Evolutionary conservation across 2,113 vertebrate species (phyloP), one percentile per base, ranked within the genome.

Genomic region (Vireo altiloquus): DNA sequence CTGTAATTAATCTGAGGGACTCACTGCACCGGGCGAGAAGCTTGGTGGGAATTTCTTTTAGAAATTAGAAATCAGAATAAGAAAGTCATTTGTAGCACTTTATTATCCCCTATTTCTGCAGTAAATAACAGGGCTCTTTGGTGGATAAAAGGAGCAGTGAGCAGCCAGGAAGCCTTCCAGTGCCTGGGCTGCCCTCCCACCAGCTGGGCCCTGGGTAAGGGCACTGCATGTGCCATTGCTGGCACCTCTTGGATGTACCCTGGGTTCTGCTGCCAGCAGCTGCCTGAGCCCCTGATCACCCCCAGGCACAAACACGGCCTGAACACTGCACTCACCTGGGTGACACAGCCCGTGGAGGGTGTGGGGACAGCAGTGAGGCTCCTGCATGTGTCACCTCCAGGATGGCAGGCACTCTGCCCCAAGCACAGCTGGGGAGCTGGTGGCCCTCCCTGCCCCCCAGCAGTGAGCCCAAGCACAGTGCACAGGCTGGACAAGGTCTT

Each of bases 21-120:
- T 82, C 9, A 0, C 6, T 75, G 33, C 30, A 53, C 12, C 0
- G 0, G 22, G 27, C 0, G 5, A 63, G 28, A 42, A n/a, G 63
- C 37, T 61, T 44, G 31, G 24, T 70, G 52, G 33, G 80, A 25
- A 59, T 72, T 49, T 42, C 1, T 8, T 13, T 44, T 18, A 9
- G 30, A 20, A 87, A 87, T 54, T 31, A 72, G 35, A 72, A 84
- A 33, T 23, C 19, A 20, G 44, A n/a, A 15, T 30, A 37, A 76
- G 35, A 17, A 63, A 82, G n/a, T n/a, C 9, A 21, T 54, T 75
- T 50, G 52, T 21, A 37, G 3, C 44, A 33, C 23, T 18, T 24
- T 17, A 4, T 78, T 70, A 39, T 13, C 40, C 69, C 13, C 2
- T 16, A 1, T 54, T 82, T 69, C 49, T 89, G 76, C 53, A 76